These are phyloP conservation scores for Potamarius usumacintae DNA, from an alignment of 2,113 vertebrate species.

Conservation along the genomic window DNA sequence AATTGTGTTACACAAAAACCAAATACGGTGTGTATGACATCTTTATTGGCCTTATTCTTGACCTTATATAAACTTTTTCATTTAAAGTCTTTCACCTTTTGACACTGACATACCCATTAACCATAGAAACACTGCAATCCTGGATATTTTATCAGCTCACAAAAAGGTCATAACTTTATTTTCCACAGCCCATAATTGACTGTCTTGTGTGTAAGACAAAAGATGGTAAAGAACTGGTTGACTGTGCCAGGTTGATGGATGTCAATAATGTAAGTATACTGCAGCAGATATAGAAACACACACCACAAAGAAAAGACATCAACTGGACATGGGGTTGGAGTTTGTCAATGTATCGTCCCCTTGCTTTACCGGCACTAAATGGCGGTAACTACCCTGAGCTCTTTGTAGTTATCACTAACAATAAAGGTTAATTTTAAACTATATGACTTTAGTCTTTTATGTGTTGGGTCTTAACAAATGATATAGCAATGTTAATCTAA, in stretches of 20 bases:
- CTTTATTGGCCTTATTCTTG: not conserved
- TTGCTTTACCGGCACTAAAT: too few relatives aligned
- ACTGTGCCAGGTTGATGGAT: fast-evolving
- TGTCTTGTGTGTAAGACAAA: not conserved
- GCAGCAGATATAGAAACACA: not conserved
- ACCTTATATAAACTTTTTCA: not conserved
- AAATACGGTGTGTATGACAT: not conserved
- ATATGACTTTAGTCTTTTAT: too few relatives aligned
- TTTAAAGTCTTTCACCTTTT: not conserved
- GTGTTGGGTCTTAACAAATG: too few relatives aligned
- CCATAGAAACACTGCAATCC: not conserved
- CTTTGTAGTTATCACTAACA: too few relatives aligned
- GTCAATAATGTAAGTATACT: not conserved
- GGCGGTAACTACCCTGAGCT: too few relatives aligned
- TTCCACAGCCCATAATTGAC: conserved; percentile 13
- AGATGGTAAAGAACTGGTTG: not conserved
- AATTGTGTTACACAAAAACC: not conserved
- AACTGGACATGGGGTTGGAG: not conserved
- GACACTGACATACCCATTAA: not conserved
- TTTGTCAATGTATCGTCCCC: not conserved
- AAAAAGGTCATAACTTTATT: not conserved
- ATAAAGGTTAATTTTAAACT: too few relatives aligned
- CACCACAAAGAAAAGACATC: not conserved
- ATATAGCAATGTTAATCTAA: too few relatives aligned
- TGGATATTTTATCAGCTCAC: not conserved